A percentile compares a stretch with the other conserved stretches of the same genome.
phyloP scores from a whole-genome alignment of 2,113 vertebrate genomes.

The Notarius lentiginosus region DNA sequence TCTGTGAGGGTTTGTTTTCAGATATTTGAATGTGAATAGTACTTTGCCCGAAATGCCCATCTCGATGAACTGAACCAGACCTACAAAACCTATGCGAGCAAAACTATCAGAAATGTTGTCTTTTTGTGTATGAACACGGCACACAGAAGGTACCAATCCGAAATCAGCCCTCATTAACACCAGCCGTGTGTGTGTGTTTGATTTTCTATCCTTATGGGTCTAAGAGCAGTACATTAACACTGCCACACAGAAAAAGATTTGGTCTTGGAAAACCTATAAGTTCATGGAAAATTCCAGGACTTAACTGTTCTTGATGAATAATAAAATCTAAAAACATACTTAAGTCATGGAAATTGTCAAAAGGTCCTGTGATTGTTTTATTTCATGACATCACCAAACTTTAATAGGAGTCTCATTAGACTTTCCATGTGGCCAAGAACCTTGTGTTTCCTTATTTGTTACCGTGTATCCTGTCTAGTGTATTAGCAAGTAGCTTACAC shows the following conservation, averaged over 20 bases:
- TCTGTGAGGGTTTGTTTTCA: not conserved
- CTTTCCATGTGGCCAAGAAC: not conserved
- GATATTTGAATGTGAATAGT: not conserved
- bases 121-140: not conserved
- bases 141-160: not conserved
- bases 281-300: not conserved
- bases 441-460: not conserved
- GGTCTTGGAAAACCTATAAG: not conserved
- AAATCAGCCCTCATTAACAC: not conserved
- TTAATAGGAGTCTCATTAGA: not conserved
- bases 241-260: not conserved
- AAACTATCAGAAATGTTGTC: not conserved
- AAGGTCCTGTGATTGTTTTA: not conserved
- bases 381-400: not conserved
- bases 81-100: not conserved
- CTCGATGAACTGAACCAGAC: not conserved
- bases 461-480: not conserved
- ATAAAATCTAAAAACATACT: not conserved
- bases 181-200: not conserved
- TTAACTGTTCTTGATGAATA: not conserved
- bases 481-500: no score
- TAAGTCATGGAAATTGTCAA: not conserved
- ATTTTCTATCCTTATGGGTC: not conserved
- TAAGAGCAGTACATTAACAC: not conserved
- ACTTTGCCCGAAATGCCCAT: not conserved